Evolutionary conservation across 2,113 vertebrate genomes (phyloP).

Genomic region (Podilymbus podiceps): DNA sequence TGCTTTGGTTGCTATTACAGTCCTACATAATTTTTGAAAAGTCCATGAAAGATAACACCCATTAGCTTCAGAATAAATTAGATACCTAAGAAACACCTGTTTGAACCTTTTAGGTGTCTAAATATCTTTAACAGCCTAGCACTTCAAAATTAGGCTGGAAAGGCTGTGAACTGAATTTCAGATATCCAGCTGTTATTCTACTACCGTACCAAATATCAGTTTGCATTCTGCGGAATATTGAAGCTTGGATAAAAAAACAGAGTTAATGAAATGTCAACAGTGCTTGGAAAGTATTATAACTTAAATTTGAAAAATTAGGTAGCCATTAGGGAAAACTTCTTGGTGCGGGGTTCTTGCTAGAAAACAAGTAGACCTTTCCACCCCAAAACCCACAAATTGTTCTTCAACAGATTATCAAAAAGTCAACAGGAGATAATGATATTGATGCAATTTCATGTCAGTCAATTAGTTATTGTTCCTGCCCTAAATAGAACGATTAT

Average conservation of each 20-base stretch:
- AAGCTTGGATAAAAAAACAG: neutral
- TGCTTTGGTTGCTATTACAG: neutral
- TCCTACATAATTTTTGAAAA: neutral
- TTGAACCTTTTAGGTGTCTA: neutral
- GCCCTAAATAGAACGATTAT: constrained; percentile 5
- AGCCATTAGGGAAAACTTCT: neutral
- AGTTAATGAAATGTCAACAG: neutral
- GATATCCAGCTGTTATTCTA: neutral
- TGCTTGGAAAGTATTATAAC: neutral
- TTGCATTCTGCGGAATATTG: neutral
- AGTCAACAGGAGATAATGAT: constrained; percentile 39
- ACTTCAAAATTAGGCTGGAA: neutral
- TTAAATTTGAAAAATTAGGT: neutral
- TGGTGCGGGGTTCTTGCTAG: neutral
- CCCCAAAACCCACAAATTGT: neutral
- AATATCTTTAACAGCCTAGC: neutral
- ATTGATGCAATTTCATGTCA: constrained; percentile 19
- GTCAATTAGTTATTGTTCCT: constrained; percentile 32
- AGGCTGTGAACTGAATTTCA: neutral
- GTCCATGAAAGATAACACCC: neutral
- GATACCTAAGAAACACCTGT: neutral
- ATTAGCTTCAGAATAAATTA: neutral
- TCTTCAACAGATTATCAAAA: constrained; percentile 2
- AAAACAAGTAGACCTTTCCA: neutral
- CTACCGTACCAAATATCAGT: neutral